Conservation (phyloP, 2,888 invertebrate genomes). For the Trachelus troglodyta region DNA sequence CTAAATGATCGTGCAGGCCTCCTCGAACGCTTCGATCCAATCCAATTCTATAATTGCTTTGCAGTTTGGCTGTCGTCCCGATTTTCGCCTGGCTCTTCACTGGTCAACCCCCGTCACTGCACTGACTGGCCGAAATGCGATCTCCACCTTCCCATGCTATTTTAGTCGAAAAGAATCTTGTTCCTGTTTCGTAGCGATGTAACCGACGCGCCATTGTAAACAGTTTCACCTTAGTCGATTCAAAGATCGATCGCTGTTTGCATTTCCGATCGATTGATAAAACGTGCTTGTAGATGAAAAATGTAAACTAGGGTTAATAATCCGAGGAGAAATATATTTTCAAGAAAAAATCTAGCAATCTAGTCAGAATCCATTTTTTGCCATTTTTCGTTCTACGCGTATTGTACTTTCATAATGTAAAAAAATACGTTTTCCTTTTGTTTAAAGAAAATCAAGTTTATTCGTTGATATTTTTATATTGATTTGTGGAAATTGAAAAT, state of each 20-base stretch:
- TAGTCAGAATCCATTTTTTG: neutral
- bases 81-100: slow-evolving; percentile 47
- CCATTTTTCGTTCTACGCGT: neutral
- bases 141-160: slow-evolving; percentile 62
- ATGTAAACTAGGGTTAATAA: neutral
- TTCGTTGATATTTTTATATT: no score
- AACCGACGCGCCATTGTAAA: slow-evolving; percentile 46
- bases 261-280: neutral
- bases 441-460: no score
- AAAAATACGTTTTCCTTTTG: no score
- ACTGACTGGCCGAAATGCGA: slow-evolving; percentile 61
- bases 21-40: slow-evolving; percentile 53
- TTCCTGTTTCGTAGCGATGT: slow-evolving; percentile 52
- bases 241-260: neutral
- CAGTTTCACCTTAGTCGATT: slow-evolving; percentile 23
- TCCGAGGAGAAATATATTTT: neutral
- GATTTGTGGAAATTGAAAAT: neutral
- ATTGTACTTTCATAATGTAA: neutral
- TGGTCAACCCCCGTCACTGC: slow-evolving; percentile 49
- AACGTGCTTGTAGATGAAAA: neutral
- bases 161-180: slow-evolving; percentile 57
- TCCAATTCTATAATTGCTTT: slow-evolving; percentile 64
- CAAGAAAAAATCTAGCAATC: no score
- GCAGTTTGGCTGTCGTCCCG: slow-evolving; percentile 63
- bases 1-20: slow-evolving; percentile 54